Percentiles rank a stretch among this genome's conserved stretches.
Conservation (phyloP, 1,140 invertebrate genomes). For the Drosophila oshimai region DNA sequence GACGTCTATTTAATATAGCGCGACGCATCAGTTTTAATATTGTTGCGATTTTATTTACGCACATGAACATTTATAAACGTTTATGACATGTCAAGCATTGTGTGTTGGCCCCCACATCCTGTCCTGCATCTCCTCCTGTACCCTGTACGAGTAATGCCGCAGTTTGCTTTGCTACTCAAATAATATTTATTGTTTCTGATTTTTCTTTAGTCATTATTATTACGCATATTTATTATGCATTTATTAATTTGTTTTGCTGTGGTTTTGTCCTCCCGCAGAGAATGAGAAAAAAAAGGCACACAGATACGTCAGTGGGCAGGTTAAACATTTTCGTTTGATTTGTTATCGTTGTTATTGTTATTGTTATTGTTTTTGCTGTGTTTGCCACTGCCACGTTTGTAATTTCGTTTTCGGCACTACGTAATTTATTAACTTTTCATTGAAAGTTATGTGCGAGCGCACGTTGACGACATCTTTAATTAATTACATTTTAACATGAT, state of each 20-base stretch:
- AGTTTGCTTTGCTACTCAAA: constrained; percentile 60
- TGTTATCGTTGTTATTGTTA: constrained; percentile 53
- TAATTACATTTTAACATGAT: constrained; percentile 82
- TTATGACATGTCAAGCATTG: constrained; percentile 58
- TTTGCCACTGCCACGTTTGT: constrained; percentile 62
- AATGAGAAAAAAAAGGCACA: no score
- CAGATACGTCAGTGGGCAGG: constrained; percentile 17
- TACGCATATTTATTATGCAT: constrained; percentile 77
- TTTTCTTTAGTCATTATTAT: constrained; percentile 80
- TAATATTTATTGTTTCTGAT: constrained; percentile 79
- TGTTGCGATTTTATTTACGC: constrained; percentile 73
- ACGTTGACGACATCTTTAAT: constrained; percentile 77
- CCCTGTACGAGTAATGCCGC: no score
- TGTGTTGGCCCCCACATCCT: neutral
- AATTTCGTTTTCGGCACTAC: constrained; percentile 79
- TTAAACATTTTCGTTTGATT: constrained; percentile 67
- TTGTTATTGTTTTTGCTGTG: constrained; percentile 18
- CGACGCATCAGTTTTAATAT: constrained; percentile 76
- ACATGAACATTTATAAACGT: constrained; percentile 74
- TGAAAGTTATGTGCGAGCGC: constrained; percentile 76
- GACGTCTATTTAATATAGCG: constrained; percentile 70
- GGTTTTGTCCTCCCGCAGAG: constrained; percentile 23
- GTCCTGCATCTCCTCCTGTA: neutral
- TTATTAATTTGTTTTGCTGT: constrained; percentile 78
- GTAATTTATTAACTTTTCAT: constrained; percentile 81